Evolutionary conservation across 2,113 vertebrate species (phyloP).

Genomic region (Turnix velox): DNA sequence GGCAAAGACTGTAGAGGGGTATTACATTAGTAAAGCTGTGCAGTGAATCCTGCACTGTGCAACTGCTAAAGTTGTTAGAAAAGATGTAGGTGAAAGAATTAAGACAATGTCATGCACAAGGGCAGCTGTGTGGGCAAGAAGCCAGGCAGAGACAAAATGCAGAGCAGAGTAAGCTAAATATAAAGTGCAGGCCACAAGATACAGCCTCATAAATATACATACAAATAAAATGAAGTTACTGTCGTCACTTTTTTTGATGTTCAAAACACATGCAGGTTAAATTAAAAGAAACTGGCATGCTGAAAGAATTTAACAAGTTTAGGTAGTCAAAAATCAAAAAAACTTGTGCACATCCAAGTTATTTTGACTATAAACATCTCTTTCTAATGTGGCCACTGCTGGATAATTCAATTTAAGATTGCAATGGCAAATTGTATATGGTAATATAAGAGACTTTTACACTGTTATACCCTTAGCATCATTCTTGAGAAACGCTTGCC

Average conservation of each 20-base stretch:
- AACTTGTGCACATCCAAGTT: neutral
- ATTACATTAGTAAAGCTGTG: neutral
- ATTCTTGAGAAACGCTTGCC: neutral
- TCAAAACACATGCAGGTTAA: neutral
- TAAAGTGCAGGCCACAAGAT: neutral
- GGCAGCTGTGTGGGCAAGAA: constrained; percentile 30
- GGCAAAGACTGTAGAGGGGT: neutral
- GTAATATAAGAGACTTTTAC: neutral
- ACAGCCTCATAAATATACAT: neutral
- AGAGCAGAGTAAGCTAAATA: constrained; percentile 30
- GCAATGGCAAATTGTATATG: neutral
- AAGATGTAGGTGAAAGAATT: constrained; percentile 38
- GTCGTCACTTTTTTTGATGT: neutral
- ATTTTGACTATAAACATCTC: neutral
- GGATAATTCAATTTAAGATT: neutral
- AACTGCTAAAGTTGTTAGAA: neutral
- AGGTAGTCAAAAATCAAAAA: neutral
- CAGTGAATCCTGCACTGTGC: neutral
- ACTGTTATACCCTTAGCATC: neutral
- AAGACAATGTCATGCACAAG: constrained; percentile 33
- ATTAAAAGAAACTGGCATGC: neutral
- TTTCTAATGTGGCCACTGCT: neutral
- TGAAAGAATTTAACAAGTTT: neutral
- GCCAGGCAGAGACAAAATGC: constrained; percentile 19
- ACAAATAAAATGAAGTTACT: neutral